These are phyloP conservation scores for Chlorodrepanis virens DNA, from an alignment of 2,113 vertebrate genomes.

Conservation along the genomic window DNA sequence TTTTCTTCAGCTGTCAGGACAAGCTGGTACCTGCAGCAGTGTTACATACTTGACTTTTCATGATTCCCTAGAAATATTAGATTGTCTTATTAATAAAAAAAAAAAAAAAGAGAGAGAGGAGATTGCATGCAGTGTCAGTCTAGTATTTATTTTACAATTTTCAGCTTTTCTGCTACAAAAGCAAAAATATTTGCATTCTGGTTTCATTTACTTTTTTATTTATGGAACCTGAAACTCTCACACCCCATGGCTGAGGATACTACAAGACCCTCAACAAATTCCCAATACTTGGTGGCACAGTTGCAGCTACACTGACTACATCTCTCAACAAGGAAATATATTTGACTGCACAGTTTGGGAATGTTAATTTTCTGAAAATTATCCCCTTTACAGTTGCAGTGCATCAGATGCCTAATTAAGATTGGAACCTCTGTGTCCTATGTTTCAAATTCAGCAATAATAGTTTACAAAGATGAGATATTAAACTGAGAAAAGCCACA, in stretches of 20 bases:
- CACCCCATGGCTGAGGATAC: not conserved
- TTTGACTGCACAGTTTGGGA: not conserved
- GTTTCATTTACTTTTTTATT: not conserved
- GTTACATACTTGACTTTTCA: not conserved
- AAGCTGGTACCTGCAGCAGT: not conserved
- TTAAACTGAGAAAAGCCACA: not conserved
- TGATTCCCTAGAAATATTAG: not conserved
- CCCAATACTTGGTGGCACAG: not conserved
- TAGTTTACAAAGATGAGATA: not conserved
- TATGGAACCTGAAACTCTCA: not conserved
- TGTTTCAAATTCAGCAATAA: not conserved
- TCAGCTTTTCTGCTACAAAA: not conserved
- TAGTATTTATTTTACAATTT: not conserved
- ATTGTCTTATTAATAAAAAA: not conserved
- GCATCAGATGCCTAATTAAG: not conserved
- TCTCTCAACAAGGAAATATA: not conserved
- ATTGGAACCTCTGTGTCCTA: not conserved
- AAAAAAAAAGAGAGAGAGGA: too few species aligned
- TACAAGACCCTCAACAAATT: not conserved
- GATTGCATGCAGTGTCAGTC: not conserved
- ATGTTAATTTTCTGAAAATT: not conserved
- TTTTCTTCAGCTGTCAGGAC: not conserved
- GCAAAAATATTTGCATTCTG: not conserved
- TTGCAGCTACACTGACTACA: not conserved
- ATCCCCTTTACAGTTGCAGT: not conserved